A percentile compares a stretch with the other conserved stretches of the same genome.
These are phyloP conservation scores for Drosophila meridiana DNA, from an alignment of 2,888 invertebrate species.

Conservation along the genomic window DNA sequence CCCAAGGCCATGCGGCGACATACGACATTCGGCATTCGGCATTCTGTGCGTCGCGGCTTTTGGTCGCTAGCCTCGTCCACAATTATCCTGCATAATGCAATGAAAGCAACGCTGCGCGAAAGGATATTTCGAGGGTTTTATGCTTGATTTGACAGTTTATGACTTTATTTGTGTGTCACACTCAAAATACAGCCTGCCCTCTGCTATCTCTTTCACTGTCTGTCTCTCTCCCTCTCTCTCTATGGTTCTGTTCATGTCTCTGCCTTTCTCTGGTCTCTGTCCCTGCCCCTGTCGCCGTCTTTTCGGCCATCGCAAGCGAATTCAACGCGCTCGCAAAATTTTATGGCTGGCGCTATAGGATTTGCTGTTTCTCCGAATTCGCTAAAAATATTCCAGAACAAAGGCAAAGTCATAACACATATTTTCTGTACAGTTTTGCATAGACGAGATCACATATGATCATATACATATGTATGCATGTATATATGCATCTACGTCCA, in stretches of 20 bases:
- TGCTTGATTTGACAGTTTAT: conserved; percentile 78
- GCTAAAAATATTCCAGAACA: conserved; percentile 63
- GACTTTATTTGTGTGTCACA: conserved; percentile 63
- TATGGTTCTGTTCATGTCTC: not conserved
- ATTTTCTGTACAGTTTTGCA: conserved; percentile 34
- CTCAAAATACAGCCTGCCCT: conserved; percentile 23
- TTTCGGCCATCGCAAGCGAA: conserved; percentile 38
- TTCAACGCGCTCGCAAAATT: conserved; percentile 51
- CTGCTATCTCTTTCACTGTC: conserved; percentile 11
- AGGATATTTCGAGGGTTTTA: conserved; percentile 73
- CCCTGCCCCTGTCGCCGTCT: conserved; percentile 10
- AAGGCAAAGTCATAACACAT: conserved; percentile 61
- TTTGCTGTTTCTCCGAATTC: conserved; percentile 61
- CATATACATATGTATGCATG: not conserved
- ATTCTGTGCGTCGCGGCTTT: conserved; percentile 50
- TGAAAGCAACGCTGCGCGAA: conserved; percentile 67
- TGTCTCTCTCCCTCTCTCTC: conserved; percentile 19
- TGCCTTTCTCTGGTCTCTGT: conserved; percentile 11
- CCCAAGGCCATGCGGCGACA: conserved; percentile 45
- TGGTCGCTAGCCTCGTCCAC: conserved; percentile 53
- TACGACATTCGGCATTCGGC: not conserved
- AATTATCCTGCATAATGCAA: conserved; percentile 66
- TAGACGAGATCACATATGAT: not conserved
- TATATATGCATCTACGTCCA: not conserved
- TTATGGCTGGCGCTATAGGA: conserved; percentile 77